Evolutionary conservation across 2,797 vertebrate species (phyloP), one percentile per base, ranked within the genome.

Genomic region (Amblyopsis hoosieri): DNA sequence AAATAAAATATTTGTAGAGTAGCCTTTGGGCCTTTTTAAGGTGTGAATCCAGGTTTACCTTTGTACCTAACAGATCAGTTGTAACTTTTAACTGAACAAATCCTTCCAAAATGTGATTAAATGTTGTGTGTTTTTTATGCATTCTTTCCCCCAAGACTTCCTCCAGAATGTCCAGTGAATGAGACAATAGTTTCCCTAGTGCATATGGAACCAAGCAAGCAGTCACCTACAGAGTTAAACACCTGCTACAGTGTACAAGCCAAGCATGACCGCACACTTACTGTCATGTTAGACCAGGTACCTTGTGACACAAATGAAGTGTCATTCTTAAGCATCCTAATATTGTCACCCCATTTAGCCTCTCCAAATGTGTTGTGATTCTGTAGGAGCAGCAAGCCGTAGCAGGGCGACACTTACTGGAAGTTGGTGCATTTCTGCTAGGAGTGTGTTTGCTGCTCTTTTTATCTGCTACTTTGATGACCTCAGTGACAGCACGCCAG

Each of bases 251-350:
- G 75, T 60, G 74, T 93, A 48, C 60, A 78, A 46, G 88, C 69
- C 52, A 77, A 59, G 45, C 71, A 85, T 58, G 91, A 94, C 66
- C 88, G 89, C 8, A n/a, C 66, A 12, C 82, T 94, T 60, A 89
- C 87, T 0, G 81, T 91, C 67, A 85, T 92, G 83, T 85, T 94
- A 70, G 89, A 90, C 14, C 62, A 80, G 92, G 93, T 94, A 84
- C 45, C 37, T 19, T 62, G 3, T 31, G 45, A 31, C 29, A 47
- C 19, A 60, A 3, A 7, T 63, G 0, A 65, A 57, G 7, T n/a
- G 14, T 51, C 14, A 51, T 51, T 51, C n/a, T 1, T 50, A 3
- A 50, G n/a, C 5, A 51, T 53, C 10, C 9, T 53, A 53, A 19
- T 19, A 17, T 9, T 17, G 10, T 19, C 10, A 29, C 19, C 15